These are phyloP conservation scores for Noctua pronuba DNA, from an alignment of 2,888 invertebrate species.

Conservation along the genomic window DNA sequence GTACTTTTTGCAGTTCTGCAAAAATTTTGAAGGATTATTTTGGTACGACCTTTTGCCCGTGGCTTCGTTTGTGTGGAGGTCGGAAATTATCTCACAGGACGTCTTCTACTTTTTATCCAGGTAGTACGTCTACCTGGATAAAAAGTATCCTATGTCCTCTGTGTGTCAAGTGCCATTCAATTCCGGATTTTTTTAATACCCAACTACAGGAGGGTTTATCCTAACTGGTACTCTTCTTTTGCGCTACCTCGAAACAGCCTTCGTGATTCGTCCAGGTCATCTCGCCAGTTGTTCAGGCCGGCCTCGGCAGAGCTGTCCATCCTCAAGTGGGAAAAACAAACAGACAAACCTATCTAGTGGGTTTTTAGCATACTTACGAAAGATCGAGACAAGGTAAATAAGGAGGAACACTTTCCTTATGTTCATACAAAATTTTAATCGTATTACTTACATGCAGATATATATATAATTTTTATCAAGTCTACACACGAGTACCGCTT, in stretches of 20 bases:
- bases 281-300: not conserved
- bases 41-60: not conserved
- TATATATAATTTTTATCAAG: too few species aligned
- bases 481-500: too few species aligned
- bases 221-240: not conserved
- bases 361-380: not conserved
- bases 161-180: not conserved
- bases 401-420: not conserved
- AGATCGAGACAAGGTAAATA: not conserved
- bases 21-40: not conserved
- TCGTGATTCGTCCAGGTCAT: not conserved
- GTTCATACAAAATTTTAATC: not conserved
- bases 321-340: not conserved
- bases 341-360: not conserved
- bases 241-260: not conserved
- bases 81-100: not conserved
- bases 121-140: not conserved
- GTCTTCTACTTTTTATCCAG: too few species aligned
- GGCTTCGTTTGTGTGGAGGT: not conserved
- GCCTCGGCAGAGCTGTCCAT: not conserved
- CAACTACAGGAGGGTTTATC: not conserved
- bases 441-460: not conserved
- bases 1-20: slow-evolving; percentile 2
- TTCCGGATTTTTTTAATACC: too few species aligned
- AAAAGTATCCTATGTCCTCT: not conserved